These are phyloP conservation scores for Tigriopus californicus DNA, from an alignment of 2,888 invertebrate species.

Conservation along the genomic window DNA sequence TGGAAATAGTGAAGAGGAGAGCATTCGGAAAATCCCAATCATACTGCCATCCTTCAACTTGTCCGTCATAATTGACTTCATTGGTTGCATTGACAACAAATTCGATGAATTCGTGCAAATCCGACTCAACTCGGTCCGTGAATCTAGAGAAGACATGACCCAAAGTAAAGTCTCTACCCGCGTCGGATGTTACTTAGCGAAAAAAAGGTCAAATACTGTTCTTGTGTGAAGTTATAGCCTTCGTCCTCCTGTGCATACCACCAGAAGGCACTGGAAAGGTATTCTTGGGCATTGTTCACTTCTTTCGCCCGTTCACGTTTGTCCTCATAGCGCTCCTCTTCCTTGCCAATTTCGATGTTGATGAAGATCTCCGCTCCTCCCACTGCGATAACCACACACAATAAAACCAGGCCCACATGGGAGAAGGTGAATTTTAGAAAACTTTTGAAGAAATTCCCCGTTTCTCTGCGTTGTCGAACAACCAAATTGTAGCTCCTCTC, in stretches of 20 bases:
- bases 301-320: slow-evolving; percentile 19
- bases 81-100: slow-evolving; percentile 19
- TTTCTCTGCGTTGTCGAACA: neutral
- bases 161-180: no score
- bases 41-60: slow-evolving; percentile 20
- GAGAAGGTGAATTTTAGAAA: neutral
- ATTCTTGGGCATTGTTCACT: slow-evolving; percentile 21
- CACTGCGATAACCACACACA: neutral
- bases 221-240: slow-evolving; percentile 10
- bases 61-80: slow-evolving; percentile 21
- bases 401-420: neutral
- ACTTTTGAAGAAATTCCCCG: neutral
- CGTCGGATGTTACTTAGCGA: no score
- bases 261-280: slow-evolving; percentile 21
- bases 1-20: slow-evolving; percentile 23
- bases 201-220: slow-evolving; percentile 17
- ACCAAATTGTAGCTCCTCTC: neutral
- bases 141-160: no score
- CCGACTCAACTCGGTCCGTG: slow-evolving; percentile 15
- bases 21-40: slow-evolving; percentile 23
- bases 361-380: slow-evolving; percentile 21
- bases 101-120: slow-evolving; percentile 18
- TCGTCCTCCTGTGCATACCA: slow-evolving; percentile 19
- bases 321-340: slow-evolving; percentile 17
- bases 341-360: slow-evolving; percentile 20